These are phyloP conservation scores for Pterois miles DNA, from an alignment of 2,797 vertebrate species.

Conservation along the genomic window DNA sequence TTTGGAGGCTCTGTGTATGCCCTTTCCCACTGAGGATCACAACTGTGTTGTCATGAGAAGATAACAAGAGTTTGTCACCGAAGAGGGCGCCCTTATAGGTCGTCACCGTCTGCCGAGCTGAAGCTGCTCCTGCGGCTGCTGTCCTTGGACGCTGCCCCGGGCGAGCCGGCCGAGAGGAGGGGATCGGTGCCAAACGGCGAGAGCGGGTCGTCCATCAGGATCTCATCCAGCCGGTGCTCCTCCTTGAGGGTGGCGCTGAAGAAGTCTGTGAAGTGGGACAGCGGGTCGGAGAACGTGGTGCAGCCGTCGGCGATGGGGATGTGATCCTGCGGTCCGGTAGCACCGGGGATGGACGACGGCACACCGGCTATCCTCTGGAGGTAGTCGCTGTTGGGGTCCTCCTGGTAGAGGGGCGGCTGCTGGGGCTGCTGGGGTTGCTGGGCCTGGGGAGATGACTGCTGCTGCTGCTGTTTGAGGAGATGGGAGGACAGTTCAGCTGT, in stretches of 20 bases:
- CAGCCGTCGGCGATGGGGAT: conserved; percentile 78
- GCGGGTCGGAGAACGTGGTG: conserved; percentile 93
- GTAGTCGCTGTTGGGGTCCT: conserved; percentile 88
- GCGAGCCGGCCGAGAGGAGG: conserved; percentile 91
- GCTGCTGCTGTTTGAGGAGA: conserved; percentile 86
- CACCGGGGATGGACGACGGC: conserved; percentile 49
- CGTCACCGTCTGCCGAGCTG: conserved; percentile 91
- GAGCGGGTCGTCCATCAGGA: conserved; percentile 90
- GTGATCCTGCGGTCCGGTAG: conserved; percentile 77
- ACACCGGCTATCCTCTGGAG: conserved; percentile 83
- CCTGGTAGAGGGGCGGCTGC: conserved; percentile 83
- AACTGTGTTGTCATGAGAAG: conserved; percentile 4
- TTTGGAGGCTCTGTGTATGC: conserved; percentile 30
- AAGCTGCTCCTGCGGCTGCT: conserved; percentile 96
- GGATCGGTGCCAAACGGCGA: conserved; percentile 93
- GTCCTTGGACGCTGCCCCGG: conserved; percentile 87
- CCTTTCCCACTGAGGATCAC: conserved; percentile 36
- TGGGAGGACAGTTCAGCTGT: conserved; percentile 86
- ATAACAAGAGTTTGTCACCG: conserved; percentile 1
- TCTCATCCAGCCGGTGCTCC: conserved; percentile 91
- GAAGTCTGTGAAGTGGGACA: conserved; percentile 98
- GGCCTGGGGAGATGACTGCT: conserved; percentile 80
- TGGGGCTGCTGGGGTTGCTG: conserved; percentile 73
- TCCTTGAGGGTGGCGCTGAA: conserved; percentile 95
- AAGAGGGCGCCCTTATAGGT: conserved; percentile 80